Conservation (phyloP, 2,888 invertebrate species). For the Polydesmus complanatus region DNA sequence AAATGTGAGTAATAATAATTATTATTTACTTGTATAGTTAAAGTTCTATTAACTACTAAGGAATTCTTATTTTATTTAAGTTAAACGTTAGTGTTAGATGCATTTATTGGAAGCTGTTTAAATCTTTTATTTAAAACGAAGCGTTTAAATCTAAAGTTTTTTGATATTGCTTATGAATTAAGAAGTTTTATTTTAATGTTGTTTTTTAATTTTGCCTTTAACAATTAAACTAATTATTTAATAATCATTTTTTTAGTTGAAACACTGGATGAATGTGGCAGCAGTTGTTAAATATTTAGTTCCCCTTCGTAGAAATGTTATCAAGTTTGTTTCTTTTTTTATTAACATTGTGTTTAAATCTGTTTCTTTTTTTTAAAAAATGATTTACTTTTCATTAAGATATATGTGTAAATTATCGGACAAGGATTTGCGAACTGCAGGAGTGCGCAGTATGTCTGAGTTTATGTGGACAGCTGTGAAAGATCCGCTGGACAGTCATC, state of each 20-base stretch:
- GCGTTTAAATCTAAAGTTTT: too few species aligned
- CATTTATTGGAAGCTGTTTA: too few species aligned
- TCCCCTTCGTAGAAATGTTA: constrained; percentile 68
- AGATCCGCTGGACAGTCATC: constrained; percentile 71
- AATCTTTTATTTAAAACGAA: too few species aligned
- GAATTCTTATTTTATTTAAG: neutral
- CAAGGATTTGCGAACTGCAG: constrained; percentile 73
- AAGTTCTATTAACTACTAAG: neutral
- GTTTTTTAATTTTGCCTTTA: too few species aligned
- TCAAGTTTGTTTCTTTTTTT: too few species aligned
- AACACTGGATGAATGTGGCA: constrained; percentile 83
- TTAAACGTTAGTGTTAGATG: too few species aligned
- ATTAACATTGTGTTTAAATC: constrained; percentile 3
- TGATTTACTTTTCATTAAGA: constrained; percentile 30
- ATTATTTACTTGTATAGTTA: too few species aligned
- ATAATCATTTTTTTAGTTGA: constrained; percentile 44
- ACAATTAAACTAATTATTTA: too few species aligned
- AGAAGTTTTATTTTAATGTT: too few species aligned
- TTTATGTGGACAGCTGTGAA: constrained; percentile 93
- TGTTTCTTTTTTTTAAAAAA: neutral
- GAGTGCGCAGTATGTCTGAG: constrained; percentile 86
- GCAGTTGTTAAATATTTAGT: constrained; percentile 77
- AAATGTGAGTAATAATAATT: constrained; percentile 39
- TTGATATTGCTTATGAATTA: too few species aligned
- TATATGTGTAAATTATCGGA: constrained; percentile 90